Percentiles rank a stretch among this genome's conserved stretches.
These are phyloP conservation scores for Ptilorrhoa leucosticta DNA, from an alignment of 2,113 vertebrate genomes.

Conservation along the genomic window DNA sequence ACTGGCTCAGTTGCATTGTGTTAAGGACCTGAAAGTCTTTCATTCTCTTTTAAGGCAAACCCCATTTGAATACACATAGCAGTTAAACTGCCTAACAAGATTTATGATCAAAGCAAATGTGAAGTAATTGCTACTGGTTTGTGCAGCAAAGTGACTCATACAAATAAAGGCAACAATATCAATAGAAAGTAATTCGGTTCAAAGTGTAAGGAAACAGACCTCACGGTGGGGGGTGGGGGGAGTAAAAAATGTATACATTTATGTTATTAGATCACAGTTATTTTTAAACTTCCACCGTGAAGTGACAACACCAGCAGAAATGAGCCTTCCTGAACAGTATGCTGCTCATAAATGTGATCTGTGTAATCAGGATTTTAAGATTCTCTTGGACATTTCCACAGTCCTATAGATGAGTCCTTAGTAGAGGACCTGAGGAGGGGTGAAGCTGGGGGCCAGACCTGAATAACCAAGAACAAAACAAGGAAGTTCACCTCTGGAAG, in stretches of 20 bases:
- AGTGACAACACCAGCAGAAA: slow-evolving; percentile 21
- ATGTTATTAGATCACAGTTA: slow-evolving; percentile 1
- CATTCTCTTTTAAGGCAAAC: neutral
- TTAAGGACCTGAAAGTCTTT: neutral
- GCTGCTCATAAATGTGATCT: neutral
- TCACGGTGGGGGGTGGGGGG: neutral
- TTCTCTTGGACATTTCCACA: neutral
- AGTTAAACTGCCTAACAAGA: slow-evolving; percentile 43
- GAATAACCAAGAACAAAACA: neutral
- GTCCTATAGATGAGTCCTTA: neutral
- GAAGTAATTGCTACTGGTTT: slow-evolving; percentile 44
- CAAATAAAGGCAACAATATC: slow-evolving; percentile 44
- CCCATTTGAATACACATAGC: neutral
- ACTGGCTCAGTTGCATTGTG: neutral
- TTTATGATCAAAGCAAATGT: slow-evolving; percentile 41
- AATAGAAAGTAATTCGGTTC: slow-evolving; percentile 40
- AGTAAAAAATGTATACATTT: neutral
- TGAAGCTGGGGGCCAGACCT: neutral
- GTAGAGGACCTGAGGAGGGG: neutral
- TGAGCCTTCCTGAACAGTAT: neutral
- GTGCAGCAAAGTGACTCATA: slow-evolving; percentile 24
- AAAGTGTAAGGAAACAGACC: slow-evolving; percentile 34
- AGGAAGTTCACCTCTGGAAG: neutral
- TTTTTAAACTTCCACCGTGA: slow-evolving; percentile 23
- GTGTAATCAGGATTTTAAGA: neutral